Base-by-base conservation (phyloP, 2,113 vertebrate species). In the Mohoua ochrocephala region DNA sequence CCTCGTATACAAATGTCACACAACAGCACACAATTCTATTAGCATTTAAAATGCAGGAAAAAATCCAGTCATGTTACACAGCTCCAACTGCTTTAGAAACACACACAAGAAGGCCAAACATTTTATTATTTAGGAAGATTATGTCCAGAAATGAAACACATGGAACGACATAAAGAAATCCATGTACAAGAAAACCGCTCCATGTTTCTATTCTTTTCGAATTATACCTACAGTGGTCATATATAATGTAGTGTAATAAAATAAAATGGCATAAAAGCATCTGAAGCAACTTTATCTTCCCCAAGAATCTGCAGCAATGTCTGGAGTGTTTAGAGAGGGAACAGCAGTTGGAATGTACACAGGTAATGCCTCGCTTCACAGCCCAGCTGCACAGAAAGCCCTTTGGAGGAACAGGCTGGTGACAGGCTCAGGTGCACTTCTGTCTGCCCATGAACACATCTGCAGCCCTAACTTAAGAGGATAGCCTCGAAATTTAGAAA, bases 11-110 rank as follows among this genome's bases (percentile, higher is more conserved):
- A 90, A 96, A 92, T 75, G 83, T 88, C 88, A 95, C 68, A 47
- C 79, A 59, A 64, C 4, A 77, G 63, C 47, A 86, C 31, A 77
- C 42, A 90, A 45, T 75, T 91, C 70, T 61, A 84, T 64, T 75
- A 82, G 64, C 88, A 88, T 71, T 95, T 93, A 89, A 93, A 93
- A 93, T 47, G 81, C 47, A 67, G 54, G 64, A 35, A 86, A 93
- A 93, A 89, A 64, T 41, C 68, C 47, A 60, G 79, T 71, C 71
- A 42, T 45, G 78, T 88, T 78, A n/a, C 69, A 59, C 49, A 89
- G 85, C 41, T 86, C 80, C 61, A 92, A n/a, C 65, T 92, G 80
- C 88, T 86, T 84, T 22, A 91, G 67, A 93, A 89, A 91, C 8
- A 71, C 71, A 71, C 64, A 28, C 0, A 1, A 80, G 73, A 88